Base-by-base conservation (phyloP, 2,888 invertebrate species). In the Ephialtes manifestator region DNA sequence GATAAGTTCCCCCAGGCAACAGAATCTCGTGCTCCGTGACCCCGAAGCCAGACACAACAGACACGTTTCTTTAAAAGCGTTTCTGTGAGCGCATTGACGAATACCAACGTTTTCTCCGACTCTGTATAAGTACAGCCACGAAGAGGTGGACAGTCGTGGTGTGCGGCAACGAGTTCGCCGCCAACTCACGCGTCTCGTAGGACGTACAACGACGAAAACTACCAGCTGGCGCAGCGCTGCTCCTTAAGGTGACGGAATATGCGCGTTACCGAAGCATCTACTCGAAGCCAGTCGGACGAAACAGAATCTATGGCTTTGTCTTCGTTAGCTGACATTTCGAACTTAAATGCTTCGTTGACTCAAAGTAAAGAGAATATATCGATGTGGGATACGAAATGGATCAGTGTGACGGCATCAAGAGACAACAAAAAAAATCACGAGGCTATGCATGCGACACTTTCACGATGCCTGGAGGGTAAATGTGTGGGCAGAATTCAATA, bases 211-310 rank as follows among this genome's bases (percentile, higher is more conserved):
- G 63, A 75, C 75, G 75, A 71, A 74, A 58, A 76, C 20, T n/a
- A 70, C 76, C 60, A 70, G 31, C 7, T 7, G 39, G 46, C 71
- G 70, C 43, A 53, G 67, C 60, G 18, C 65, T 88, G 88, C 90
- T 90, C 89, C 89, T 90, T 91, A 92, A 92, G 92, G 90, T 90
- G 87, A 91, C 90, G 92, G 92, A 92, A 92, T 92, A 92, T 87
- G 89, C 89, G 89, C 88, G 39, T 35, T 89, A 87, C 86, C 35
- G 87, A 78, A 85, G 74, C 79, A 87, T 87, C 78, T 65, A 79
- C 86, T 31, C 55, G 63, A 11, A 53, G 7, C 58, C 68, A 7
- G 46, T 7, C 20, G 35, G 39, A 87, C 84, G 82, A 83, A 86
- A 87, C 83, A 86, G 89, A 89, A 91, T 89, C 89, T 90, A 92